Evolutionary conservation across 2,797 vertebrate genomes (phyloP).

Genomic region (Platalea minor): DNA sequence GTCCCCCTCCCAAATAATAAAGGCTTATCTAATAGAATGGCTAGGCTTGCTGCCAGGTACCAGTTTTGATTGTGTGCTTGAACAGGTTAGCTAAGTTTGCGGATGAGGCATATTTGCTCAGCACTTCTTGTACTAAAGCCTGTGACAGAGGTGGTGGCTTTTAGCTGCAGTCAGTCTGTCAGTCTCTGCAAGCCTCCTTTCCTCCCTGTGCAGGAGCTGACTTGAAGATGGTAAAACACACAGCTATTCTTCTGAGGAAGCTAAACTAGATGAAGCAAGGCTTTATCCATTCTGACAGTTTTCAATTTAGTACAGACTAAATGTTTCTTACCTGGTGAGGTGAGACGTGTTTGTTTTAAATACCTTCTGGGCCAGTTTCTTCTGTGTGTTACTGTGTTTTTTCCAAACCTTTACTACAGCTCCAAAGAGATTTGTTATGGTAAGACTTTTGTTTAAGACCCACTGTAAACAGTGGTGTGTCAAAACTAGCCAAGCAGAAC

Average conservation of each 20-base stretch:
- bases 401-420: background rate
- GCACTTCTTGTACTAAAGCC: background rate
- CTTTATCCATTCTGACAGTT: constrained; percentile 19
- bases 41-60: background rate
- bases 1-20: background rate
- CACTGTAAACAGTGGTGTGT: background rate
- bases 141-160: background rate
- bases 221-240: background rate
- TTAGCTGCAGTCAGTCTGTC: background rate
- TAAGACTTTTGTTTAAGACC: background rate
- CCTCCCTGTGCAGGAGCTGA: background rate
- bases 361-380: background rate
- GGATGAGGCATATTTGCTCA: background rate
- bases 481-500: background rate
- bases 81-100: background rate
- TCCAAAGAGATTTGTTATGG: background rate
- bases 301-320: background rate
- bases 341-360: background rate
- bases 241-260: background rate
- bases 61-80: background rate
- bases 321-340: background rate
- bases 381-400: background rate
- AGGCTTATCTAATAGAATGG: background rate
- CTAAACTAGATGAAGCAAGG: background rate
- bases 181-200: background rate